These are phyloP conservation scores for Drosophila mercatorum DNA, from an alignment of 2,888 invertebrate species.

Conservation along the genomic window DNA sequence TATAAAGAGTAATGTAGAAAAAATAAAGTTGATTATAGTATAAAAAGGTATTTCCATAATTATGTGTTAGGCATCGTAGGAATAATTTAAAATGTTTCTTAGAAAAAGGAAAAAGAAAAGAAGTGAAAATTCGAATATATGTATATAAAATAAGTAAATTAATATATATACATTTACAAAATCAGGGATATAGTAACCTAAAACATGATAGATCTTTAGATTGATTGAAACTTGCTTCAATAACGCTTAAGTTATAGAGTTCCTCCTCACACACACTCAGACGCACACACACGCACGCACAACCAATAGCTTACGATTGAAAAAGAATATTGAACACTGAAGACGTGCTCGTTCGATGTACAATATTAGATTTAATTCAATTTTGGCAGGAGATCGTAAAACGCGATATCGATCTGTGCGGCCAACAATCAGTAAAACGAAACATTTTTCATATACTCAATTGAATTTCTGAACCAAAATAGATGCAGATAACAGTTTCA, in stretches of 20 bases:
- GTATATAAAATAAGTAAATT: too few species aligned
- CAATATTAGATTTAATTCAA: not conserved
- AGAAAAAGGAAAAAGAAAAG: too few species aligned
- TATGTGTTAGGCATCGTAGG: too few species aligned
- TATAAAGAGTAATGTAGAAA: too few species aligned
- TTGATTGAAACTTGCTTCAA: too few species aligned
- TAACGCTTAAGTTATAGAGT: not conserved
- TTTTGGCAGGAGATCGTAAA: not conserved
- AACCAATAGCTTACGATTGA: not conserved
- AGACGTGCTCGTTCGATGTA: not conserved
- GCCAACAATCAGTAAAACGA: not conserved
- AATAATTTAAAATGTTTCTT: too few species aligned
- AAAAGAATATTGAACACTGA: not conserved
- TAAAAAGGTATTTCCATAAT: too few species aligned
- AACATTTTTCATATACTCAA: not conserved
- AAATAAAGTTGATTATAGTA: too few species aligned
- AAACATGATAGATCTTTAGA: too few species aligned
- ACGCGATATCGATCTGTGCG: not conserved
- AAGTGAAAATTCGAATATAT: too few species aligned
- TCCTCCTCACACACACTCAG: not conserved
- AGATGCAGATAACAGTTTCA: not conserved
- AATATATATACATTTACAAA: too few species aligned
- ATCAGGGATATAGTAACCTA: too few species aligned
- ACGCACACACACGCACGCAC: not conserved
- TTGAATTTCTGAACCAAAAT: not conserved